Conservation (phyloP, 1,140 invertebrate genomes). For the Drosophila gunungcola region DNA sequence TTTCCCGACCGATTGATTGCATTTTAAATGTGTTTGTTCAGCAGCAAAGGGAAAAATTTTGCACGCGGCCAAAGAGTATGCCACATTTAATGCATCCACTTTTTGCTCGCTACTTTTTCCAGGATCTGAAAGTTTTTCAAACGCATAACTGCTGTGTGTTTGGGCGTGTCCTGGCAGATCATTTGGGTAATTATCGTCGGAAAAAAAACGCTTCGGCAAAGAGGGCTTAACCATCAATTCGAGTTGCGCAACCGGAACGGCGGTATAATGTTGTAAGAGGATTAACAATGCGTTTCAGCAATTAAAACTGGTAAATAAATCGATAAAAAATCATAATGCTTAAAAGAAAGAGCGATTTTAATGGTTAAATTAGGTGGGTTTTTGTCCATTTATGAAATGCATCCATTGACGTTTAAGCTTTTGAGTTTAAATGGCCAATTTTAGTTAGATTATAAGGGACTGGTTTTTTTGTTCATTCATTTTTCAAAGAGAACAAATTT, state of each 20-base stretch:
- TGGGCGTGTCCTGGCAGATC: slow-evolving; percentile 21
- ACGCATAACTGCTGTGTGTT: slow-evolving; percentile 15
- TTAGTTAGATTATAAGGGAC: too few species aligned
- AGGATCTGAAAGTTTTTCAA: slow-evolving; percentile 9
- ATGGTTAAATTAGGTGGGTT: not conserved
- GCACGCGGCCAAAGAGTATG: slow-evolving; percentile 32
- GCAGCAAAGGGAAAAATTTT: slow-evolving; percentile 11
- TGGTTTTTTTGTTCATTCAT: too few species aligned
- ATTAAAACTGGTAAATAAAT: slow-evolving; percentile 18
- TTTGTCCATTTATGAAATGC: not conserved
- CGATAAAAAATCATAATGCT: not conserved
- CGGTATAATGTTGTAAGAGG: slow-evolving; percentile 22
- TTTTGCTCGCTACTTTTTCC: not conserved
- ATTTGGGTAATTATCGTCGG: slow-evolving; percentile 30
- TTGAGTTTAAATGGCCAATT: not conserved
- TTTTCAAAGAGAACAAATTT: too few species aligned
- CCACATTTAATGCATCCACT: slow-evolving; percentile 10
- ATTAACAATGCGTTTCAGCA: slow-evolving; percentile 11
- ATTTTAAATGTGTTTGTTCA: slow-evolving; percentile 57
- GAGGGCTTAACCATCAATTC: slow-evolving; percentile 15
- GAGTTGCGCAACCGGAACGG: slow-evolving; percentile 3
- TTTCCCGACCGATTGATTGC: slow-evolving; percentile 55
- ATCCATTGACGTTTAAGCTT: not conserved
- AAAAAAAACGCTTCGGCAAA: slow-evolving; percentile 10
- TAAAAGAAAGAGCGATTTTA: not conserved